Base-by-base conservation (phyloP, 2,888 invertebrate species). In the Polylopha cassiicola region DNA sequence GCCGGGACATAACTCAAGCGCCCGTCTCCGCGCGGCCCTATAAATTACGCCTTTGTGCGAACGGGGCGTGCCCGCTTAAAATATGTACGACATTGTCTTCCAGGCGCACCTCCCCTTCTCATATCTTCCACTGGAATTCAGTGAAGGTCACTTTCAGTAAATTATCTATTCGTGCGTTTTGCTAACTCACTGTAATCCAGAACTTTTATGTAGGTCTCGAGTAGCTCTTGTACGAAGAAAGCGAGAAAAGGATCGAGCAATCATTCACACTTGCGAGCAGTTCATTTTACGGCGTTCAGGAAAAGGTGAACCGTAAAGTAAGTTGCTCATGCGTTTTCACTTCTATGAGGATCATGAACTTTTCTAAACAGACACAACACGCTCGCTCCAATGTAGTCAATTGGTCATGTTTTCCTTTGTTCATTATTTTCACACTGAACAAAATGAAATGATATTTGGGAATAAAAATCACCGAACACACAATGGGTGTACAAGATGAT, bases 11-110 rank as follows among this genome's bases (percentile, higher is more conserved):
- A 80, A 84, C 78, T 85, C 85, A 81, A 71, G 57, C 80, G 58
- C 73, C 82, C 80, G 80, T 80, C 85, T 84, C 80, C 76, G 73
- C 77, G 75, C 72, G 76, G 75, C 76, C 75, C 79, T 73, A 82
- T 84, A 82, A 85, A 85, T 84, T 80, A 80, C 77, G 74, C 73
- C 78, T 80, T 79, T 84, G 81, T 84, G 79, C 77, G 77, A 79
- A 75, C 70, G 60, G 76, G 82, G 80, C 81, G 79, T 77, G 73
- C 73, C 77, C 72, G 73, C 69, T 76, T 84, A 78, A 81, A 80
- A 82, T 84, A 85, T 80, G 79, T 82, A 80, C 80, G 78, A 81
- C 79, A 79, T 82, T 84, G 82, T 80, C 81, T 80, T 77, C 74
- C 73, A 63, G 47, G 67, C 67, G 64, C 63, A 62, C 72, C 73